phyloP scores from a whole-genome alignment of 2,888 invertebrate species.

The Falcaria lacertinaria region DNA sequence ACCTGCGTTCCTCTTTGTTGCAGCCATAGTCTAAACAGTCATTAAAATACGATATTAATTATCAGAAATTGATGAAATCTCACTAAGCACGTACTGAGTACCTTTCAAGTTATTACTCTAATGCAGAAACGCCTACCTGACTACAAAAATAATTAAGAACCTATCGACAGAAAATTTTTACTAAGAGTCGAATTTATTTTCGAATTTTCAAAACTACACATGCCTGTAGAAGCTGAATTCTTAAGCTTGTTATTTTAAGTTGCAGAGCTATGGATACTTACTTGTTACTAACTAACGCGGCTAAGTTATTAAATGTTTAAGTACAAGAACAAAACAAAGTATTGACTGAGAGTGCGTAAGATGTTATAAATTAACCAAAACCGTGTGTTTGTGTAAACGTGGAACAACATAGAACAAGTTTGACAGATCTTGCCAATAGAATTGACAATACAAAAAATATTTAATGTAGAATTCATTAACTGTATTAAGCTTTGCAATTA shows the following conservation, averaged over 20 bases:
- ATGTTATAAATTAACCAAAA: slow-evolving; percentile 22
- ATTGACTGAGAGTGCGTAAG: slow-evolving; percentile 31
- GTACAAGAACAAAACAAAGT: slow-evolving; percentile 7
- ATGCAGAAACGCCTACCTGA: slow-evolving; percentile 28
- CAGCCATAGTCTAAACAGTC: slow-evolving; percentile 95
- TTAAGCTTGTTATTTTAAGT: slow-evolving; percentile 33
- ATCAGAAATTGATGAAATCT: background rate
- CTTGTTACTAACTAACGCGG: background rate
- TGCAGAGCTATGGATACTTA: background rate
- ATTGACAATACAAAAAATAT: slow-evolving; percentile 23
- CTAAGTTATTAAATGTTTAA: slow-evolving; percentile 4
- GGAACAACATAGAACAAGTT: slow-evolving; percentile 28
- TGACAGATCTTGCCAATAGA: slow-evolving; percentile 22
- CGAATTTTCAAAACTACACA: slow-evolving; percentile 33
- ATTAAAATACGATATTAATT: background rate
- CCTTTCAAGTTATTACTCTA: slow-evolving; percentile 6
- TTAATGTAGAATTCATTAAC: too few species aligned
- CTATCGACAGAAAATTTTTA: slow-evolving; percentile 11
- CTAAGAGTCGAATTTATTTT: slow-evolving; percentile 16
- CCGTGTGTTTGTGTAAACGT: slow-evolving; percentile 27
- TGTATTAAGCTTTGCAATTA: slow-evolving; percentile 41
- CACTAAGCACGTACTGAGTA: background rate
- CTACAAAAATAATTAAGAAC: slow-evolving; percentile 22
- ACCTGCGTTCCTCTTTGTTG: slow-evolving; percentile 97
- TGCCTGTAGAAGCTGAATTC: slow-evolving; percentile 53